A percentile compares a stretch with the other conserved stretches of the same genome.
phyloP scores from a whole-genome alignment of 2,113 vertebrate species.

The Pelodiscus sinensis region DNA sequence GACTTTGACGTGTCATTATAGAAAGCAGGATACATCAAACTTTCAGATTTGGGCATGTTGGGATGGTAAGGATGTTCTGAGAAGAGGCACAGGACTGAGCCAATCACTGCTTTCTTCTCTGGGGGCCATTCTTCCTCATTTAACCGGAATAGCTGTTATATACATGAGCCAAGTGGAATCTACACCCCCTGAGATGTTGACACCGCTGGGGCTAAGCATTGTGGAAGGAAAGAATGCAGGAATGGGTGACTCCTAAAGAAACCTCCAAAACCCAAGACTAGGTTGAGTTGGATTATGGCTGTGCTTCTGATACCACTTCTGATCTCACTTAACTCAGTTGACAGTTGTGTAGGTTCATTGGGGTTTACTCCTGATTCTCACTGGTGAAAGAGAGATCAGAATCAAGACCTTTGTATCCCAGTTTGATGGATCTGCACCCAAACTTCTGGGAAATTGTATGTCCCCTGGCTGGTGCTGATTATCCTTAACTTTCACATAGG shows the following conservation, averaged over 20 bases:
- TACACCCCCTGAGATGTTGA: neutral
- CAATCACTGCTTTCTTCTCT: no score
- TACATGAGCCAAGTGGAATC: neutral
- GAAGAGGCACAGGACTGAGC: no score
- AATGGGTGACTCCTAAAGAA: neutral
- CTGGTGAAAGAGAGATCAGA: neutral
- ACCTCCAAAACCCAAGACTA: neutral
- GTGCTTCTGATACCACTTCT: neutral
- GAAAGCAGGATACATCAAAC: neutral
- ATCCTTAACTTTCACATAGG: neutral
- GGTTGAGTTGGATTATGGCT: neutral
- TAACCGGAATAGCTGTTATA: neutral
- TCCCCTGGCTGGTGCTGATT: fast-evolving
- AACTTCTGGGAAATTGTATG: no score
- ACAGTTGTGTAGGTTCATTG: neutral
- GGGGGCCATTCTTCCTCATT: neutral
- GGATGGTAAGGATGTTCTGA: no score
- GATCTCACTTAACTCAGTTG: neutral
- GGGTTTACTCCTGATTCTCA: neutral
- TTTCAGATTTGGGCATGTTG: no score
- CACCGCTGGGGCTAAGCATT: neutral
- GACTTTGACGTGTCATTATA: neutral
- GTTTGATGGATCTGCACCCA: no score
- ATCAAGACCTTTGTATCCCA: neutral
- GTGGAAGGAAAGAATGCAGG: fast-evolving